Evolutionary conservation across 2,113 vertebrate species (phyloP).

Genomic region (Nyctereutes procyonoides): DNA sequence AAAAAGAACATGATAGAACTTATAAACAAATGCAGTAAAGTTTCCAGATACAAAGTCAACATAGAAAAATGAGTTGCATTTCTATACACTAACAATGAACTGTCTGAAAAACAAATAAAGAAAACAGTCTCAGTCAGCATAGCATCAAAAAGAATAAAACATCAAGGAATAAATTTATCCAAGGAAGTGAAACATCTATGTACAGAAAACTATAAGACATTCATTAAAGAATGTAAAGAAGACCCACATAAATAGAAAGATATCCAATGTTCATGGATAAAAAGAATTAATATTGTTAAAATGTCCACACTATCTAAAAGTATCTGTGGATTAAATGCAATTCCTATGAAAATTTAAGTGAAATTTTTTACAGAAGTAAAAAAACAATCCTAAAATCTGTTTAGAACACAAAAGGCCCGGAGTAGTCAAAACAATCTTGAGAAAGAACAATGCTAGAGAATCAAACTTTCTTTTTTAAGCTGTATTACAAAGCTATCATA

Average conservation of each 20-base stretch:
- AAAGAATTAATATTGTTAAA: constrained; percentile 15
- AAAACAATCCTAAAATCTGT: neutral
- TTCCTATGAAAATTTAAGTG: neutral
- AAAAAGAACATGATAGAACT: neutral
- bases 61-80: neutral
- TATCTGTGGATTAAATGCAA: neutral
- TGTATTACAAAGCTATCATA: neutral
- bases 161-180: neutral
- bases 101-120: neutral
- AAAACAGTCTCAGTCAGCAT: neutral
- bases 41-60: neutral
- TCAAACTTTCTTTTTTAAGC: neutral
- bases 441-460: neutral
- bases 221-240: neutral
- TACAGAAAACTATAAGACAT: neutral
- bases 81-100: neutral
- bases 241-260: neutral
- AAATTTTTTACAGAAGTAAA: neutral
- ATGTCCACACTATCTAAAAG: neutral
- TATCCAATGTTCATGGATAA: neutral
- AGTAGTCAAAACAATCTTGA: neutral
- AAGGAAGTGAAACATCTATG: neutral
- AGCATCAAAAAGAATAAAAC: constrained; percentile 20
- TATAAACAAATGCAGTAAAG: neutral
- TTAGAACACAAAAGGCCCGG: neutral